Base-by-base conservation (phyloP, 64 coral and sea anemone genomes). In the Cladopsammia gracilis region DNA sequence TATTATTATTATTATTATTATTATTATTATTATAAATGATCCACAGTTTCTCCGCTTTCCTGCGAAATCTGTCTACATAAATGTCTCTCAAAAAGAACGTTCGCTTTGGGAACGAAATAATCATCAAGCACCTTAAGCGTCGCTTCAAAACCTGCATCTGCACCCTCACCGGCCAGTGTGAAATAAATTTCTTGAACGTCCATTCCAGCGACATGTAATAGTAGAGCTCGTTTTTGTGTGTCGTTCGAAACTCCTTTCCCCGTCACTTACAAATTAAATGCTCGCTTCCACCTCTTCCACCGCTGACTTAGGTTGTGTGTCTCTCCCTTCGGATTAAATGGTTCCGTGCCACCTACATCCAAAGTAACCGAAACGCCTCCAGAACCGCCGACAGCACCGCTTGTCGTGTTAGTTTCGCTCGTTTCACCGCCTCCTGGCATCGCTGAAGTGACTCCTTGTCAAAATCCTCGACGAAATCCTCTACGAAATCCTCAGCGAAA, bases 11-110 rank as follows among this genome's bases (percentile, higher is more conserved):
- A n/a, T n/a, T n/a, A n/a, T n/a, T n/a, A n/a, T n/a, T n/a, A n/a
- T n/a, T n/a, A n/a, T n/a, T n/a, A n/a, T n/a, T n/a, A n/a, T n/a
- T 34, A 23, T 13, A 70, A 10, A 92, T 92, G 90, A 85, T 85
- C 79, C 50, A 85, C 51, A 7, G 64, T 85, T 66, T 92, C 90
- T 14, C 79, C 18, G 15, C 18, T 62, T n/a, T 59, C 69, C 57
- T 75, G 71, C 8, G 20, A 12, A 69, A 92, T 92, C 52, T 76
- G 68, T 47, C 51, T 16, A 85, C 86, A 86, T 70, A 62, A 69
- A 77, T 77, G 57, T 42, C 70, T 86, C 52, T 86, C 70, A 46
- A 92, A 92, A 5, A 71, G 80, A 46, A 85, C 1, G 23, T 68
- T 92, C 16, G 47, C 51, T 24, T 84, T 60, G 2, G 53, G 70